Conservation (phyloP, 2,113 vertebrate species). For the Ictalurus punctatus region DNA sequence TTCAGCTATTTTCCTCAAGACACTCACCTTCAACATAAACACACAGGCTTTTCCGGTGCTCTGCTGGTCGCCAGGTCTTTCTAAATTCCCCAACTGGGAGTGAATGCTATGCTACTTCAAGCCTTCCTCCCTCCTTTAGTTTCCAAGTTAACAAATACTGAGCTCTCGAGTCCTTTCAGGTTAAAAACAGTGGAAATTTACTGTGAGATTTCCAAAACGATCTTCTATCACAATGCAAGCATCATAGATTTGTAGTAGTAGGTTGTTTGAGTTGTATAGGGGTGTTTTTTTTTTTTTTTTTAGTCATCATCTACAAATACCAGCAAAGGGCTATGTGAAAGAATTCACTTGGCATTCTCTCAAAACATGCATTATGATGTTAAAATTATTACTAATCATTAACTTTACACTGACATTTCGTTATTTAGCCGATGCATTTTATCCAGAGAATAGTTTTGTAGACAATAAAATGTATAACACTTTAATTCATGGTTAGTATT, state of each 20-base stretch:
- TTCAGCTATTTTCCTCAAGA: neutral
- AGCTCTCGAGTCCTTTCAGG: neutral
- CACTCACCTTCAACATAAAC: constrained; percentile 31
- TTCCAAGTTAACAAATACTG: neutral
- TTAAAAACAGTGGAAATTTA: neutral
- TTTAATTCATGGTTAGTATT: neutral
- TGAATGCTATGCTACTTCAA: neutral
- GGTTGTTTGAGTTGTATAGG: neutral
- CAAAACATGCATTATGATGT: neutral
- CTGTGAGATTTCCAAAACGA: neutral
- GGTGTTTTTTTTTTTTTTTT: too few species aligned
- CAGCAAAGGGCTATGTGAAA: neutral
- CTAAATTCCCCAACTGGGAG: neutral
- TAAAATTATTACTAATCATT: neutral
- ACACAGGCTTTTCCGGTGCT: neutral
- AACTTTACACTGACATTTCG: neutral
- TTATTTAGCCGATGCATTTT: neutral
- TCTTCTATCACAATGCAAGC: neutral
- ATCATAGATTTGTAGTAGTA: neutral
- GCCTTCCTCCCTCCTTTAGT: too few species aligned
- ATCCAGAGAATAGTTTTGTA: neutral
- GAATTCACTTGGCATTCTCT: neutral
- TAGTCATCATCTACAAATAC: neutral
- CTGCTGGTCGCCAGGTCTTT: constrained; percentile 16
- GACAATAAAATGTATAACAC: neutral